Evolutionary conservation across 2,113 vertebrate species (phyloP).

Genomic region (Spermophilus dauricus): DNA sequence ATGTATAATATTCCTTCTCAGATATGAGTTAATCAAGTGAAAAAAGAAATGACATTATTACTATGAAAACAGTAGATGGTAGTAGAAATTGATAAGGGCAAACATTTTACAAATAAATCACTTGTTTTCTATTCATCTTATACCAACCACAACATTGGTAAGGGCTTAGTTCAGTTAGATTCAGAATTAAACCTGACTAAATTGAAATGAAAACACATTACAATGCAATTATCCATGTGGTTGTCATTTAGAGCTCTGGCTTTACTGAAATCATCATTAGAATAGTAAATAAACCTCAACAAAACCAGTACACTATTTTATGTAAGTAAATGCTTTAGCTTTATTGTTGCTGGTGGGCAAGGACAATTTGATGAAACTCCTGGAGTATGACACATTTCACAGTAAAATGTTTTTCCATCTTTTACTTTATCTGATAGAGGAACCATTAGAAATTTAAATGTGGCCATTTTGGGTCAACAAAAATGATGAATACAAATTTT

Average conservation of each 20-base stretch:
- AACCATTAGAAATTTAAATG: slow-evolving; percentile 61
- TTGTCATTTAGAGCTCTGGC: slow-evolving; percentile 76
- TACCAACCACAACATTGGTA: slow-evolving; percentile 35
- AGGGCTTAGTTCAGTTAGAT: slow-evolving; percentile 65
- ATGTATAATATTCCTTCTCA: background rate
- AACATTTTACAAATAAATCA: background rate
- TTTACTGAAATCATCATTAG: slow-evolving; percentile 76
- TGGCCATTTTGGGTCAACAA: slow-evolving; percentile 70
- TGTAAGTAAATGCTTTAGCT: slow-evolving; percentile 75
- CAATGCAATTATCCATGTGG: slow-evolving; percentile 72
- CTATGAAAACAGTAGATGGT: background rate
- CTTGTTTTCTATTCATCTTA: slow-evolving; percentile 26
- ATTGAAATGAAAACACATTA: slow-evolving; percentile 78
- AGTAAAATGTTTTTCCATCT: slow-evolving; percentile 76
- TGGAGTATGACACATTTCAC: slow-evolving; percentile 76
- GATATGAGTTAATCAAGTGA: slow-evolving; percentile 36
- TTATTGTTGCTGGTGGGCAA: slow-evolving; percentile 81
- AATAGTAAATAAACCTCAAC: slow-evolving; percentile 77
- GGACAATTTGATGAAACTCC: slow-evolving; percentile 76
- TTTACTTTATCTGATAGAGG: slow-evolving; percentile 68
- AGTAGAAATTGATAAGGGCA: slow-evolving; percentile 35
- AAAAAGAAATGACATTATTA: background rate
- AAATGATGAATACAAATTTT: slow-evolving; percentile 73
- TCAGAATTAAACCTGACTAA: slow-evolving; percentile 74
- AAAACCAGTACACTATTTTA: slow-evolving; percentile 79